These are phyloP conservation scores for Eonycteris spelaea DNA, from an alignment of 2,113 vertebrate species.

Conservation along the genomic window DNA sequence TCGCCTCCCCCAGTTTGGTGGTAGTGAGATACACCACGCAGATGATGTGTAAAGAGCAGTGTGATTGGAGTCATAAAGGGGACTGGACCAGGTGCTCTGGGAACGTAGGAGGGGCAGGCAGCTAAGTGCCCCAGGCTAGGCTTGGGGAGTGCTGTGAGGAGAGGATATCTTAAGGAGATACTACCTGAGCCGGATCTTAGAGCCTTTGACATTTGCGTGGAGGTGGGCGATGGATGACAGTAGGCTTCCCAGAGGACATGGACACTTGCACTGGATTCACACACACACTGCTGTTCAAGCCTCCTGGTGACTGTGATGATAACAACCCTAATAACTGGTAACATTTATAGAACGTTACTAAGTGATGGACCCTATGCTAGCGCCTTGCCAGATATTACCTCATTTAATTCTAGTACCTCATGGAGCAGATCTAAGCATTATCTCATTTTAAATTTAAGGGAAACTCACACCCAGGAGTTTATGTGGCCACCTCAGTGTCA, in stretches of 20 bases:
- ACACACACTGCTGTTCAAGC: rapidly evolving
- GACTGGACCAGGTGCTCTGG: not conserved
- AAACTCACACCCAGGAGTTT: not conserved
- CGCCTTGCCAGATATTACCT: not conserved
- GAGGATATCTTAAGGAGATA: not conserved
- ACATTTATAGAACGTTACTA: not conserved
- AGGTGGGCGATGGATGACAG: not conserved
- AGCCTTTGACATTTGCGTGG: not conserved
- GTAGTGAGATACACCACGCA: no score
- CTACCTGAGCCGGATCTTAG: not conserved
- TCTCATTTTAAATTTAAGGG: not conserved
- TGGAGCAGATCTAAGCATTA: not conserved
- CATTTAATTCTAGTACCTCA: not conserved
- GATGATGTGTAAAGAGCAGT: not conserved
- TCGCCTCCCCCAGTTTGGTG: not conserved
- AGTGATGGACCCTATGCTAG: not conserved
- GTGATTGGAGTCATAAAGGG: not conserved
- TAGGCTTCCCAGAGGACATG: not conserved
- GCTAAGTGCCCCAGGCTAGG: not conserved
- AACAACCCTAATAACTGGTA: not conserved
- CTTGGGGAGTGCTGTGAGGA: not conserved
- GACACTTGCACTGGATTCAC: rapidly evolving
- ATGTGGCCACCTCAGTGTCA: not conserved
- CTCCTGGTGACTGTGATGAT: not conserved
- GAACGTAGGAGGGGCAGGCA: not conserved